Base-by-base conservation (phyloP, 2,113 vertebrate species). In the Chelonoidis abingdonii region DNA sequence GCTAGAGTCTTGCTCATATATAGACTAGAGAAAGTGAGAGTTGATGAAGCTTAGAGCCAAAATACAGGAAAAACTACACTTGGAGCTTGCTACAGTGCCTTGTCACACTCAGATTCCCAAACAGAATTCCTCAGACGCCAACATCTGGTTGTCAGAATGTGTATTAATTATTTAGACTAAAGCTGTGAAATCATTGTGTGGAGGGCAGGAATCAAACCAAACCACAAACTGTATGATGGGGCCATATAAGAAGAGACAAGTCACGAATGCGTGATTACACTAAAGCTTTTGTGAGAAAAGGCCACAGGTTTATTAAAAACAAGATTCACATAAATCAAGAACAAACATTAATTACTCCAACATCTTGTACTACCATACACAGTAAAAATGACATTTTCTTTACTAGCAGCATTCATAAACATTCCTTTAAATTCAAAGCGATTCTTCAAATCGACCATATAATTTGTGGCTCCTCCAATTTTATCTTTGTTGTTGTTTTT, bases 281-380 rank as follows among this genome's bases (percentile, higher is more conserved):
- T 3, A 17, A 35, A 59, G 79, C 0, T 1, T 83, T 89, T 27
- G 12, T 54, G 81, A 8, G 22, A 80, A 84, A 56, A 5, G 80
- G 1, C 5, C 22, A 31, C 41, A 88, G 22, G 3, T 1, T 94
- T 24, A 82, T 81, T 87, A 82, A 83, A 89, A 9, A 44, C 4
- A 5, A 25, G 5, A 49, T 29, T 80, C 25, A 14, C 21, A 44
- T 22, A 65, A 85, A 82, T 0, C 35, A 0, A 0, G 22, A 0
- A 69, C 82, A 11, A 82, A 86, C 80, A 49, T 50, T 86, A 86
- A 35, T 3, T 8, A 50, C 80, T 69, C 54, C 25, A 44, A 44
- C 5, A 35, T 3, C 3, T 5, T 78, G 8, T 52, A 14, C 38
- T 65, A 25, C 7, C 2, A 47, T 5, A 14, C 69, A 69, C 0